A percentile compares a stretch with the other conserved stretches of the same genome.
Conservation (phyloP, 2,797 vertebrate genomes). For the Enteromius argenteus region DNA sequence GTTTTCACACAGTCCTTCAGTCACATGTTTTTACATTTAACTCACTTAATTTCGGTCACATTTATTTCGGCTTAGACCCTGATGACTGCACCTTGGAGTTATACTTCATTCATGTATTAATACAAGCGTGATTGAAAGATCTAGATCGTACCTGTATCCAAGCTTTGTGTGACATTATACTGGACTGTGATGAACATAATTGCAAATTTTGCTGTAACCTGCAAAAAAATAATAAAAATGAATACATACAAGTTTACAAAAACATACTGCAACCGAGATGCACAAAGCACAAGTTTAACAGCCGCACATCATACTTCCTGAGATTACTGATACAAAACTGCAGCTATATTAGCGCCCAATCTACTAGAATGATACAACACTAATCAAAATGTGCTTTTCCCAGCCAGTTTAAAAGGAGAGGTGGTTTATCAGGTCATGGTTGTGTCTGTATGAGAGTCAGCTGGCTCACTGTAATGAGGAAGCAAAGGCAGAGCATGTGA, state of each 20-base stretch:
- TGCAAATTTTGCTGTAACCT: constrained; percentile 82
- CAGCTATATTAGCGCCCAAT: too few relatives aligned
- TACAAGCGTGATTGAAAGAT: neutral
- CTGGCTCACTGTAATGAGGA: neutral
- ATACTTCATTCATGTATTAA: neutral
- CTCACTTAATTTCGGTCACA: neutral
- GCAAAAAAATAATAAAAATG: constrained; percentile 40
- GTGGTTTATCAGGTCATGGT: neutral
- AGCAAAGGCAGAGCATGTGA: neutral
- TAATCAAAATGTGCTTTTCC: neutral
- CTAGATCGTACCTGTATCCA: constrained; percentile 68
- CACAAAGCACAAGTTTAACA: neutral
- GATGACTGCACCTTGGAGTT: neutral
- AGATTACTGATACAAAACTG: neutral
- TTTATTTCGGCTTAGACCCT: neutral
- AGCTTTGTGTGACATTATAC: constrained; percentile 84
- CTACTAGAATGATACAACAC: neutral
- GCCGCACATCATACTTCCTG: neutral
- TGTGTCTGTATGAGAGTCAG: neutral
- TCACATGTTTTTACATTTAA: neutral
- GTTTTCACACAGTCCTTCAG: neutral
- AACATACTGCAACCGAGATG: neutral
- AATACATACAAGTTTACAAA: neutral
- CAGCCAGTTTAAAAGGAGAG: neutral
- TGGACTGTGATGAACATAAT: constrained; percentile 87